A percentile compares a stretch with the other conserved stretches of the same genome.
These are phyloP conservation scores for Anguilla rostrata DNA, from an alignment of 2,113 vertebrate species.

Conservation along the genomic window DNA sequence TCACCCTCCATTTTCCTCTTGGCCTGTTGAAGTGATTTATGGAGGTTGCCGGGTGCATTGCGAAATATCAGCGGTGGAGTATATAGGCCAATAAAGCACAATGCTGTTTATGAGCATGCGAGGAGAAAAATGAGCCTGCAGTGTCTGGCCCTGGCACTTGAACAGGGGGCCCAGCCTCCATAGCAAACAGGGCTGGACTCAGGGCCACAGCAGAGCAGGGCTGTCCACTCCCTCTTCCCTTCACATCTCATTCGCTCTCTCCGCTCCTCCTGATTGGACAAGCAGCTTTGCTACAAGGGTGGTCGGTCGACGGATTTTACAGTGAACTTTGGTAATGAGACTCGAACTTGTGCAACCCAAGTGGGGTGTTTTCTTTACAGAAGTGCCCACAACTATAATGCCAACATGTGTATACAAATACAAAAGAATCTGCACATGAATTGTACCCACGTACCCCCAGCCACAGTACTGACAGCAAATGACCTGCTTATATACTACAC, in stretches of 20 bases:
- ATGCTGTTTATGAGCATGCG: neutral
- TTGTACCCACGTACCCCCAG: too few species aligned
- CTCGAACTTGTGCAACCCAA: too few species aligned
- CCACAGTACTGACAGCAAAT: too few species aligned
- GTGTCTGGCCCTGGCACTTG: neutral
- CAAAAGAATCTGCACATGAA: too few species aligned
- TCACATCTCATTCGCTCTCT: neutral
- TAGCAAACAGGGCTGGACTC: constrained; percentile 4
- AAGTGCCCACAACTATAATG: too few species aligned
- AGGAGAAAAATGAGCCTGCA: neutral
- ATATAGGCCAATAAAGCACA: constrained; percentile 10
- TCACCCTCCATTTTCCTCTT: neutral
- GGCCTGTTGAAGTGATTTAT: neutral
- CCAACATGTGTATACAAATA: too few species aligned
- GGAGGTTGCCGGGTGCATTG: neutral
- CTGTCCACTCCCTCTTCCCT: neutral
- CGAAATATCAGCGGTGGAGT: neutral
- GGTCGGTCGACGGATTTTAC: too few species aligned
- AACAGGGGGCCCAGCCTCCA: neutral
- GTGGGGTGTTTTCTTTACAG: too few species aligned
- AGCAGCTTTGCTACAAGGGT: too few species aligned
- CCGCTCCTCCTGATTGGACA: too few species aligned
- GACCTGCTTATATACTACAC: too few species aligned
- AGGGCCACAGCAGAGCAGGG: neutral
- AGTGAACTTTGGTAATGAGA: too few species aligned